Conservation (phyloP, 64 coral and sea anemone species). For the Actinia tenebrosa region DNA sequence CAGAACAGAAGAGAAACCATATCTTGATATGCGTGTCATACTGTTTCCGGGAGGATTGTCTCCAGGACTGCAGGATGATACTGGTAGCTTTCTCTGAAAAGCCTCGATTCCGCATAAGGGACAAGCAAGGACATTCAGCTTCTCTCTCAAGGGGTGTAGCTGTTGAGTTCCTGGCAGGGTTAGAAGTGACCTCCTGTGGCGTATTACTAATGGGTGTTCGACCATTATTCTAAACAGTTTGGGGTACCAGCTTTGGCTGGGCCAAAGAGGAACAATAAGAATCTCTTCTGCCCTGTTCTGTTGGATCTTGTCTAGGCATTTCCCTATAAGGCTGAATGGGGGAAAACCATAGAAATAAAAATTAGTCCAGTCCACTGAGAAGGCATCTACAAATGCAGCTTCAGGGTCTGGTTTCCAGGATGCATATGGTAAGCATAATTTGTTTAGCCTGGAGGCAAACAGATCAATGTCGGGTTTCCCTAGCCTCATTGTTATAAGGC, state of each 20-base stretch:
- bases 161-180: background rate
- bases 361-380: conserved; percentile 17
- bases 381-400: conserved; percentile 1
- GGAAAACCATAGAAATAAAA: conserved; percentile 37
- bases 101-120: background rate
- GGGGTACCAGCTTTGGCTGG: conserved; percentile 22
- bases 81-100: conserved; percentile 13
- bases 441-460: conserved; percentile 15
- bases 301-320: conserved; percentile 30
- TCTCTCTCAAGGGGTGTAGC: conserved; percentile 4
- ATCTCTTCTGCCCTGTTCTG: conserved; percentile 14
- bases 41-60: conserved; percentile 17
- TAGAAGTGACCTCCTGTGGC: background rate
- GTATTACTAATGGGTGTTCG: background rate
- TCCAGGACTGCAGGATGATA: conserved; percentile 10
- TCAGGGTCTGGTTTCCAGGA: conserved; percentile 21
- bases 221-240: conserved; percentile 18
- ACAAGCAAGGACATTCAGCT: conserved; percentile 16
- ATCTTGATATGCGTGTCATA: conserved; percentile 35
- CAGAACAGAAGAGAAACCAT: conserved; percentile 57
- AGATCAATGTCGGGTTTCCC: conserved; percentile 1
- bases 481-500: background rate
- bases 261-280: conserved; percentile 26
- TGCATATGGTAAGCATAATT: background rate
- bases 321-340: conserved; percentile 23